Percentiles rank a stretch among this genome's conserved stretches.
Evolutionary conservation across 2,888 invertebrate species (phyloP).

Genomic region (Callinectes sapidus): DNA sequence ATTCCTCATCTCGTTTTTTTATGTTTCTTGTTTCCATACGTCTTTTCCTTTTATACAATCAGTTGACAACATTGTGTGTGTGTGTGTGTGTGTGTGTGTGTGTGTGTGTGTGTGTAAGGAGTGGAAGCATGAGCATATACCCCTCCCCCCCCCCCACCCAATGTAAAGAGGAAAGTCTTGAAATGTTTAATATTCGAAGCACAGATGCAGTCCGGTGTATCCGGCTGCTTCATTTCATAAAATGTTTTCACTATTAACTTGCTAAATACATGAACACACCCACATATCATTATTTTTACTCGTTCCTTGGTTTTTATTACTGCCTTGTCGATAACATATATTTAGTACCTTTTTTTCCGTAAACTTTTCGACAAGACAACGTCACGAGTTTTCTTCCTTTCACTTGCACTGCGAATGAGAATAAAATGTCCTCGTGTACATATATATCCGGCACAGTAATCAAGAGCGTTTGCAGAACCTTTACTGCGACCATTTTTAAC

Average conservation of each 20-base stretch:
- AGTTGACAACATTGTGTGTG: too few species aligned
- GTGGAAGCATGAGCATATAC: background rate
- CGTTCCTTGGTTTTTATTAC: background rate
- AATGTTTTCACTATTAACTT: background rate
- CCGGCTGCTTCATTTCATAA: background rate
- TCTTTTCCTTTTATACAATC: too few species aligned
- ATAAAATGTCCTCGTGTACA: background rate
- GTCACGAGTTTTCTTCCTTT: background rate
- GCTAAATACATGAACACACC: slow-evolving; percentile 7
- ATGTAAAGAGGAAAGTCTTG: background rate
- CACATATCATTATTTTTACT: slow-evolving; percentile 7
- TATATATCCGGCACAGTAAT: background rate
- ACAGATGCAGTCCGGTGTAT: background rate
- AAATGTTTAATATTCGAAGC: background rate
- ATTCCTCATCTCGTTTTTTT: too few species aligned
- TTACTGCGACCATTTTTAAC: background rate
- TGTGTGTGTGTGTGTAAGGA: background rate
- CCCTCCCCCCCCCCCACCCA: too few species aligned
- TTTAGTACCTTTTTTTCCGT: background rate
- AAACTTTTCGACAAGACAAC: background rate
- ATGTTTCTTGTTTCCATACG: too few species aligned
- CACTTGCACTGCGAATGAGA: background rate
- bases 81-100: too few species aligned
- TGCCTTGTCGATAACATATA: background rate
- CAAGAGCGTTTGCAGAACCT: background rate